Evolutionary conservation across 2,888 invertebrate species (phyloP).

Genomic region (Silvanus unidentatus): DNA sequence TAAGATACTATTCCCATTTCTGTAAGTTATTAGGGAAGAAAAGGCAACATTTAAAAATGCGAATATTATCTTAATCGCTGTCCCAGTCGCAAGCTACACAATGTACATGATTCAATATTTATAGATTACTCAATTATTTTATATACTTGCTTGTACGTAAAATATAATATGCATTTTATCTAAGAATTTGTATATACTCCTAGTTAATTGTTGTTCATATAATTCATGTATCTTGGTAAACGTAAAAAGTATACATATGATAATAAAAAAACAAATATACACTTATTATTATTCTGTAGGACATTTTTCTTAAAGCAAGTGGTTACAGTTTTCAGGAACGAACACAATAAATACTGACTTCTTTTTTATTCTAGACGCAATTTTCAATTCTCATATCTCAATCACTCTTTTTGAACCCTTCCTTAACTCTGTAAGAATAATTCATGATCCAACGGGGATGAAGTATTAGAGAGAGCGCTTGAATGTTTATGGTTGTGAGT

Average conservation of each 20-base stretch:
- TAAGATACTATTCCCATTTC: slow-evolving; percentile 17
- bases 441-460: too few species aligned
- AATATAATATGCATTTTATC: slow-evolving; percentile 38
- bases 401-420: too few species aligned
- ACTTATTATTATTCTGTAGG: slow-evolving; percentile 28
- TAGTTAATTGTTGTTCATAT: slow-evolving; percentile 39
- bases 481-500: too few species aligned
- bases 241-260: slow-evolving; percentile 22
- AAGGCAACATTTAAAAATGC: too few species aligned
- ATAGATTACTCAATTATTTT: slow-evolving; percentile 48
- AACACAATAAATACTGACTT: too few species aligned
- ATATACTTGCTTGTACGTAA: slow-evolving; percentile 48
- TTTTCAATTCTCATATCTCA: too few species aligned
- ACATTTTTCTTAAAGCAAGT: slow-evolving; percentile 28
- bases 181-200: slow-evolving; percentile 43
- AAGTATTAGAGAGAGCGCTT: too few species aligned
- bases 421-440: too few species aligned
- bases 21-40: not conserved
- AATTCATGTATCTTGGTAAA: slow-evolving; percentile 35
- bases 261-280: slow-evolving; percentile 16
- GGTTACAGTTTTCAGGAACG: slow-evolving; percentile 19
- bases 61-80: slow-evolving; percentile 24
- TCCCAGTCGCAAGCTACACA: slow-evolving; percentile 45
- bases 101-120: slow-evolving; percentile 47
- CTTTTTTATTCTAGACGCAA: too few species aligned